phyloP scores from a whole-genome alignment of 2,797 vertebrate genomes.

The Zalophus californianus region DNA sequence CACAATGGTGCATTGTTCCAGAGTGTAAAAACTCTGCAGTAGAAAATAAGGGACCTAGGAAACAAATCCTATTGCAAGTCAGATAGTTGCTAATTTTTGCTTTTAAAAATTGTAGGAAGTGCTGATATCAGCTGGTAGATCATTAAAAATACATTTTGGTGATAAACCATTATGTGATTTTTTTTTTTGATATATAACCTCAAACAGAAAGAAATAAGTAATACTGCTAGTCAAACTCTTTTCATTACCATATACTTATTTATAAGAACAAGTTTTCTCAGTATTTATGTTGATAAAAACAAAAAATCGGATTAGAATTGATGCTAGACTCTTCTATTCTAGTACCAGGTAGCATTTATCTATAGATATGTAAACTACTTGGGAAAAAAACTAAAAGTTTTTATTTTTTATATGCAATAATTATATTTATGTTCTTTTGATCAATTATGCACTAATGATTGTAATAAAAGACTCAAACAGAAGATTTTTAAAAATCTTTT shows the following conservation, averaged over 20 bases:
- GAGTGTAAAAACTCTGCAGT: neutral
- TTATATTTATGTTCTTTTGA: neutral
- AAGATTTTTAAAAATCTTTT: constrained; percentile 29
- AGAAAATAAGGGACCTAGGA: neutral
- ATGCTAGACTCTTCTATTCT: neutral
- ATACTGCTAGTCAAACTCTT: neutral
- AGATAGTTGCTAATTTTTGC: constrained; percentile 7
- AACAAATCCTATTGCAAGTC: neutral
- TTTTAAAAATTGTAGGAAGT: constrained; percentile 27
- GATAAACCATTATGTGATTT: neutral
- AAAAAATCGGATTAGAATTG: neutral
- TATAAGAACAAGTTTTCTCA: constrained; percentile 34
- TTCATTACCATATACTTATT: neutral
- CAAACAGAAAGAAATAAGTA: constrained; percentile 16
- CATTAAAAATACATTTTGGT: constrained; percentile 39
- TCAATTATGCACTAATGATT: neutral
- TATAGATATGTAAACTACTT: neutral
- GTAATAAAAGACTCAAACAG: constrained; percentile 24
- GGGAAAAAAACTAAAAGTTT: neutral
- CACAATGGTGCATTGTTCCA: neutral
- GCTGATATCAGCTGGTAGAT: neutral
- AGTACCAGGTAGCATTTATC: neutral
- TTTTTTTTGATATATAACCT: neutral
- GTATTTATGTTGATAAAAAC: neutral
- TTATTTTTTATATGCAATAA: constrained; percentile 9